Conservation (phyloP, 2,113 vertebrate species). For the Eudyptes chrysolophus region DNA sequence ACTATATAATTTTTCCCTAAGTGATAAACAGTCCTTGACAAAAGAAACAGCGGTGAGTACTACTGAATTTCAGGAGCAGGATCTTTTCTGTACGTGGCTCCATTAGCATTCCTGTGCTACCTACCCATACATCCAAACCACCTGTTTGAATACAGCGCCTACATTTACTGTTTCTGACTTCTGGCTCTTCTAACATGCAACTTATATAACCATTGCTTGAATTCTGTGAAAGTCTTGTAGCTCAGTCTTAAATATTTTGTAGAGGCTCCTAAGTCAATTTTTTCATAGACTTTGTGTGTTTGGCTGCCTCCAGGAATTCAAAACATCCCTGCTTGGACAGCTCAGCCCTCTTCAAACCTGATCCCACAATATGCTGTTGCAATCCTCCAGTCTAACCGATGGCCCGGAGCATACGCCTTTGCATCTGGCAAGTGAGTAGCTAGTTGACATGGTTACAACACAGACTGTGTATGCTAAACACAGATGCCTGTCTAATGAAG, state of each 20-base stretch:
- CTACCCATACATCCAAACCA: not conserved
- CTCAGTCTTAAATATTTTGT: not conserved
- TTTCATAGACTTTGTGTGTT: not conserved
- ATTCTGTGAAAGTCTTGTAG: not conserved
- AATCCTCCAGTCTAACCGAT: slow-evolving; percentile 87
- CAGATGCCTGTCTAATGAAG: not conserved
- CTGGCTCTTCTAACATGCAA: not conserved
- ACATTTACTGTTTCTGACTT: not conserved
- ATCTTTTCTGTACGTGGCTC: not conserved
- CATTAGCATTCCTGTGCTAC: not conserved
- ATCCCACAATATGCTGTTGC: slow-evolving; percentile 84
- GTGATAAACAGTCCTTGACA: not conserved
- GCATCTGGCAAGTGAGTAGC: slow-evolving; percentile 85
- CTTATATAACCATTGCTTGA: not conserved
- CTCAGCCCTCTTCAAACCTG: slow-evolving; percentile 79
- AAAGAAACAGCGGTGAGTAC: not conserved
- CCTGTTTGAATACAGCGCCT: not conserved
- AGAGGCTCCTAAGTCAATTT: not conserved
- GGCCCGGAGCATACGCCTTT: slow-evolving; percentile 90
- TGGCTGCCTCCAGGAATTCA: slow-evolving; percentile 78
- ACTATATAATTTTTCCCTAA: not conserved
- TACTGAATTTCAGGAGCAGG: not conserved
- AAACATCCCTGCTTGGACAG: slow-evolving; percentile 83
- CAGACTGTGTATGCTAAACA: not conserved
- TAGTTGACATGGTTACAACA: not conserved